Base-by-base conservation (phyloP, 2,888 invertebrate genomes). In the Diogma glabrata region DNA sequence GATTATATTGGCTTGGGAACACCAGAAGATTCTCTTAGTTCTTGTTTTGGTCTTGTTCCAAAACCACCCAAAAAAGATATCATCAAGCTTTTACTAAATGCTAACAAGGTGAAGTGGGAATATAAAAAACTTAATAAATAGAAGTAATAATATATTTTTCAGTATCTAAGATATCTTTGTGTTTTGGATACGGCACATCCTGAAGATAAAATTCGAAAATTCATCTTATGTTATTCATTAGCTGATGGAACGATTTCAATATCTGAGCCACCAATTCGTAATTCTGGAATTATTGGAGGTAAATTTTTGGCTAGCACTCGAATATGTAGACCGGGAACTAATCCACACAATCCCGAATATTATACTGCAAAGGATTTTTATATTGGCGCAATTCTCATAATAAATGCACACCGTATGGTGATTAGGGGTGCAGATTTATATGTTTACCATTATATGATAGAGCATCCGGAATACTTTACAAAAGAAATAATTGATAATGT, bases 291-390 rank as follows among this genome's bases (percentile, higher is more conserved):
- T 52, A 60, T 60, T 16, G 87, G 82, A 49, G 90, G 90, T 1
- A 79, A 78, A 62, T 92, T 89, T 69, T 71, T 91, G 46, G 76
- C 78, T 56, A 64, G 81, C 30, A 80, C 75, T 59, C 70, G 77
- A 16, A 63, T 91, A 23, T 75, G 79, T 14, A 85, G 85, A 56
- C 86, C 87, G 0, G 79, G 78, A 1, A 76, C 79, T 0, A 75
- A 78, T 57, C 78, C 78, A 3, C 79, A 84, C 60, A 77, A 83
- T 60, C 87, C 87, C 0, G 75, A 76, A 3, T 88, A 83, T 64
- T 90, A 82, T 60, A 82, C 83, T 0, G 86, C 89, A 1, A 78
- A 78, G 26, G 87, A 85, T 69, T 85, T 92, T 63, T 82, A 75
- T 63, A 82, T 91, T 54, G 90, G 89, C 7, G 82, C 81, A 1